Evolutionary conservation across 2,113 vertebrate genomes (phyloP), one percentile per base, ranked within the genome.

Genomic region (Thunnus thynnus): DNA sequence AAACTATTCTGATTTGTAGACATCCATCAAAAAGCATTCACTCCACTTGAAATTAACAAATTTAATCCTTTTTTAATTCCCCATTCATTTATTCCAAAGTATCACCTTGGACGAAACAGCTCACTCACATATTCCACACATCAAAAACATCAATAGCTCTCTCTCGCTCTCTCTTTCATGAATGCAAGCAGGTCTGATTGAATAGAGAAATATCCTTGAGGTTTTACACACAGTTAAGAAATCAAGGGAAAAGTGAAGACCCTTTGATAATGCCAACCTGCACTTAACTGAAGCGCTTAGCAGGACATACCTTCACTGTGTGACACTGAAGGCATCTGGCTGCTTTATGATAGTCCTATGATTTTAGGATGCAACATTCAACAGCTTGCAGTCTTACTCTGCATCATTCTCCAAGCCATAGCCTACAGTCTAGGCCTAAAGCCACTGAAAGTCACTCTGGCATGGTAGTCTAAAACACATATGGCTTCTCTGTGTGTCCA

Each of bases 331-430:
- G 83, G 75, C 72, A 89, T 88, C 72, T 82, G 84, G 81, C 63
- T 84, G 83, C 62, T 82, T 87, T 77, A 66, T 79, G 27, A 30
- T 30, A 30, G 27, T 30, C 27, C 27, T 30, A 30, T 30, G 52
- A 80, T 80, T 86, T 62, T 27, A 80, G 48, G 61, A 71, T 74
- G 80, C 77, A 87, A 83, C 80, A 83, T 90, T 86, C 89, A 91
- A 92, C 90, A 89, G 86, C 81, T 89, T 87, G 72, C 55, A 61
- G 67, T 76, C 68, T 52, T 63, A 55, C 84, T 84, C 80, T 83
- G 73, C 78, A 78, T 83, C 54, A 47, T 88, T 86, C 76, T 88
- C 81, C 81, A 13, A 52, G 55, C 41, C 66, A 71, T 27, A 66
- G 70, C 55, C 76, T 72, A 64, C 52, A 85, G 60, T 54, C 61